A percentile compares a stretch with the other conserved stretches of the same genome.
phyloP scores from a whole-genome alignment of 2,888 invertebrate genomes.

The Tricholauxania praeusta region DNA sequence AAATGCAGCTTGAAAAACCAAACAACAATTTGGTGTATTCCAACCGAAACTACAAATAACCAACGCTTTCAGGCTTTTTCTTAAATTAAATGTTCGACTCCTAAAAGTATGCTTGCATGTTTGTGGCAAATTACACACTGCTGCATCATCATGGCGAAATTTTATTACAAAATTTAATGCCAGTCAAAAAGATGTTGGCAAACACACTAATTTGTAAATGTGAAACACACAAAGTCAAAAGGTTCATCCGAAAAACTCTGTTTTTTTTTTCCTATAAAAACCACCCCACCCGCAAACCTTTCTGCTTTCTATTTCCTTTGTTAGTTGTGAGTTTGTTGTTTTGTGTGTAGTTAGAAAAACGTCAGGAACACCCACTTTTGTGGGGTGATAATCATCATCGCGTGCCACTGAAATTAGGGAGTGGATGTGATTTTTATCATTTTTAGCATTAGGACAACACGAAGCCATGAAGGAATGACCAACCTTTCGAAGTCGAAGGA shows the following conservation, averaged over 20 bases:
- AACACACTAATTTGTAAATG: slow-evolving; percentile 51
- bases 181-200: slow-evolving; percentile 46
- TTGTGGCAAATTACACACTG: slow-evolving; percentile 51
- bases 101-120: slow-evolving; percentile 49
- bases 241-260: slow-evolving; percentile 41
- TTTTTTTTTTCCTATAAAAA: slow-evolving; percentile 10
- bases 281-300: slow-evolving; percentile 34
- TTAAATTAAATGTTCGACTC: too few relatives aligned
- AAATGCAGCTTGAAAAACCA: too few relatives aligned
- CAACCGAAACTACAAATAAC: too few relatives aligned
- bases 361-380: slow-evolving; percentile 20
- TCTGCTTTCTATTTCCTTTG: slow-evolving; percentile 22
- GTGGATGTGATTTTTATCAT: slow-evolving; percentile 69
- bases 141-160: slow-evolving; percentile 47
- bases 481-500: slow-evolving; percentile 4
- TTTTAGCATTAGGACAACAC: slow-evolving; percentile 47
- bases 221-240: slow-evolving; percentile 52
- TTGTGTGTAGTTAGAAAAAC: slow-evolving; percentile 17
- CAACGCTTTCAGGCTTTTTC: too few relatives aligned
- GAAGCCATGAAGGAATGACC: neutral
- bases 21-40: too few relatives aligned
- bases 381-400: slow-evolving; percentile 65
- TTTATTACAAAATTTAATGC: slow-evolving; percentile 55
- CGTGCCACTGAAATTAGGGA: slow-evolving; percentile 66
- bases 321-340: slow-evolving; percentile 39